Conservation (phyloP, 53 echinoderm and acorn worm species). For the Apostichopus leukothele region DNA sequence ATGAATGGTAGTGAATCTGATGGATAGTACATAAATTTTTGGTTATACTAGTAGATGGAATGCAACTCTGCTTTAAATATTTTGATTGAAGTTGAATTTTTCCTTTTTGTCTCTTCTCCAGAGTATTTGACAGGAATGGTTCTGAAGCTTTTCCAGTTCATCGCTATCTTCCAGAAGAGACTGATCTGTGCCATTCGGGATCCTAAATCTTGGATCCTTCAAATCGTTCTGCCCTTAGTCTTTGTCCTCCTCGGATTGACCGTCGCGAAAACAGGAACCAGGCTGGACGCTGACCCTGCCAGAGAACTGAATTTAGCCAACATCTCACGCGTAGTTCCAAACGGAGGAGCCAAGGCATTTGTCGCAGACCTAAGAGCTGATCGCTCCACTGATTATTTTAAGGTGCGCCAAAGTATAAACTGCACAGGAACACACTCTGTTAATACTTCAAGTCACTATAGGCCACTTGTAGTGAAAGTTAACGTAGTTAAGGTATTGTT, state of each 20-base stretch:
- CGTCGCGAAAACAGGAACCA: slow-evolving; percentile 61
- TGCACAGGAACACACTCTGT: too few relatives aligned
- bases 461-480: too few relatives aligned
- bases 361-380: slow-evolving; percentile 68
- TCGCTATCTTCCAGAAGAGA: slow-evolving; percentile 89
- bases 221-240: slow-evolving; percentile 83
- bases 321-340: slow-evolving; percentile 58
- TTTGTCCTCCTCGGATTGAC: slow-evolving; percentile 85
- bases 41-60: too few relatives aligned
- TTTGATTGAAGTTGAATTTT: too few relatives aligned
- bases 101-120: neutral
- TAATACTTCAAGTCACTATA: too few relatives aligned
- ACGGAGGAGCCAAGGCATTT: slow-evolving; percentile 53
- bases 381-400: neutral
- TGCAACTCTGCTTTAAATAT: too few relatives aligned
- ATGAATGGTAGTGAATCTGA: too few relatives aligned
- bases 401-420: neutral
- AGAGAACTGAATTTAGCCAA: slow-evolving; percentile 68
- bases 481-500: too few relatives aligned
- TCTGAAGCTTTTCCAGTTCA: slow-evolving; percentile 81
- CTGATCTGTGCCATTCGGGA: slow-evolving; percentile 80
- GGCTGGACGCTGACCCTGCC: slow-evolving; percentile 58
- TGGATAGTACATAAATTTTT: too few relatives aligned
- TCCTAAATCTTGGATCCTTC: slow-evolving; percentile 84
- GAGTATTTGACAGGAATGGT: slow-evolving; percentile 67